Conservation (phyloP, 2,888 invertebrate genomes). For the Alcis repandata region DNA sequence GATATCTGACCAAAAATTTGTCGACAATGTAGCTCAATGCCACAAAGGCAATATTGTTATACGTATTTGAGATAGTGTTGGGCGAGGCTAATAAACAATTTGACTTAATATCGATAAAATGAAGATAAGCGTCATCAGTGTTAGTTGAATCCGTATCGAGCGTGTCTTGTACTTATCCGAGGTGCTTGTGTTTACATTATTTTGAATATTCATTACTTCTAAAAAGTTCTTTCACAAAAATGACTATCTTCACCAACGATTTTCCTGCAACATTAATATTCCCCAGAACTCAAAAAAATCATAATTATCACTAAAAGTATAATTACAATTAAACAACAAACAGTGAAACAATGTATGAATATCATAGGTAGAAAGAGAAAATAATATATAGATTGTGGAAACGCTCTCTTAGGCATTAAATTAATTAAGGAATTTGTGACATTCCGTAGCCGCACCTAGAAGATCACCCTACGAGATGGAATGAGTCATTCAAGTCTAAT, state of each 20-base stretch:
- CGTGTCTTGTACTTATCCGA: conserved; percentile 32
- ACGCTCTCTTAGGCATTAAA: conserved; percentile 15
- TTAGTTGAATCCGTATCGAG: conserved; percentile 39
- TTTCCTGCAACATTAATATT: not conserved
- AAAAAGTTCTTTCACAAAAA: conserved; percentile 1
- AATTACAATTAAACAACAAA: not conserved
- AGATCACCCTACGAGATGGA: conserved; percentile 62
- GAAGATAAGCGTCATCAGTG: conserved; percentile 45
- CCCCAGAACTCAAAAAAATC: not conserved
- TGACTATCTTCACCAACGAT: too few species aligned
- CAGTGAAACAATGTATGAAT: too few species aligned
- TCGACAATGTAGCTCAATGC: conserved; percentile 57
- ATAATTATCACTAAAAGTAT: not conserved
- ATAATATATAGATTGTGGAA: not conserved
- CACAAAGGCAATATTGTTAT: conserved; percentile 51
- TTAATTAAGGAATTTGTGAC: conserved; percentile 55
- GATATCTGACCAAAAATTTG: conserved; percentile 60
- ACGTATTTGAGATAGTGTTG: conserved; percentile 59
- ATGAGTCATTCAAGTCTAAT: conserved; percentile 78
- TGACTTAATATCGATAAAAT: conserved; percentile 49
- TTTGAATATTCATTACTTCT: conserved; percentile 27
- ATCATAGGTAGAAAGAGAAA: too few species aligned
- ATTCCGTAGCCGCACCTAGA: conserved; percentile 64
- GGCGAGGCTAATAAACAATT: conserved; percentile 51
- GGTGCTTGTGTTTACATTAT: conserved; percentile 33